Conservation (phyloP, 92 coral and sea anemone species). For the Blastomussa wellsi region DNA sequence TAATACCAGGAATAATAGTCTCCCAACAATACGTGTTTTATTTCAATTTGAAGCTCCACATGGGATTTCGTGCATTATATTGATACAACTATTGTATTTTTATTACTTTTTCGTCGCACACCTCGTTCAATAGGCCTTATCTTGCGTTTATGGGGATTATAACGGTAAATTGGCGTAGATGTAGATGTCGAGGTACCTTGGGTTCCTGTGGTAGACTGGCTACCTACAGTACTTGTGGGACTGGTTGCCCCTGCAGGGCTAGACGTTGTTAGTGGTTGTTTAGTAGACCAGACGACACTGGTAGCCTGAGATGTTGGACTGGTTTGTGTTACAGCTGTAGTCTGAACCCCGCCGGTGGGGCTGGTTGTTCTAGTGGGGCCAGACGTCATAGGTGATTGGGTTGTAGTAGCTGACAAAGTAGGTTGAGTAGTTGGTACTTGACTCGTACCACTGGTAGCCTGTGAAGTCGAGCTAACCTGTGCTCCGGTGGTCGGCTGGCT, state of each 20-base stretch:
- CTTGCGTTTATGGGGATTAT: not conserved
- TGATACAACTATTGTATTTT: not conserved
- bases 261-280: conserved; percentile 2
- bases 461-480: no score
- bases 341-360: not conserved
- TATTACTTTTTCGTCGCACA: not conserved
- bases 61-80: not conserved
- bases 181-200: not conserved
- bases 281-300: no score
- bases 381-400: no score
- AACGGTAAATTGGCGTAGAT: not conserved
- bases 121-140: not conserved
- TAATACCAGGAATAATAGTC: no score
- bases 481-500: no score
- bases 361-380: not conserved
- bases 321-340: not conserved
- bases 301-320: not conserved
- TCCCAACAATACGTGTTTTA: no score
- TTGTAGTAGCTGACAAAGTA: no score
- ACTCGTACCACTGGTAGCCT: no score
- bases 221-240: not conserved
- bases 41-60: not conserved
- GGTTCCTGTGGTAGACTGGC: not conserved
- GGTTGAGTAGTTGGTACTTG: no score
- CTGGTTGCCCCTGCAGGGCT: not conserved